A percentile compares a stretch with the other conserved stretches of the same genome.
Conservation (phyloP, 2,113 vertebrate species). For the Percina caprodes region DNA sequence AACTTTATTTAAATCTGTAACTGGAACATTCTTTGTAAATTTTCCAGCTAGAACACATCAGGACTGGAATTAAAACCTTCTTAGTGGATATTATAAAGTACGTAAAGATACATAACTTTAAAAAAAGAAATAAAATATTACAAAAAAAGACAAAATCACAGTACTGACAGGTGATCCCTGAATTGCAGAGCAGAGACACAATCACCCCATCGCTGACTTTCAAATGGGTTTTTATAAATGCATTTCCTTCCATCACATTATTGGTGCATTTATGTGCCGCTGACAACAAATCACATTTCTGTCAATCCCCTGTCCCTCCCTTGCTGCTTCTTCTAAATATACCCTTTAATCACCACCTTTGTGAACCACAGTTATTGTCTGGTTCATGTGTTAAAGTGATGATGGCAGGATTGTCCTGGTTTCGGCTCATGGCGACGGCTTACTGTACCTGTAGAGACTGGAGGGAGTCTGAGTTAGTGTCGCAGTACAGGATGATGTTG, state of each 20-base stretch:
- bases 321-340: constrained; percentile 30
- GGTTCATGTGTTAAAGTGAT: neutral
- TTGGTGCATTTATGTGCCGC: constrained; percentile 13
- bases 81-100: neutral
- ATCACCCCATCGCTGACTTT: neutral
- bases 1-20: neutral
- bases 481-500: constrained; percentile 98
- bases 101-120: neutral
- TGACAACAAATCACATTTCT: constrained; percentile 34
- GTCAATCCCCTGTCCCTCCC: constrained; percentile 1
- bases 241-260: constrained; percentile 40
- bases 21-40: neutral
- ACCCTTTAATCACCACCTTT: constrained; percentile 41
- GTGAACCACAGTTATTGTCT: constrained; percentile 5
- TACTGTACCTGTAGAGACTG: constrained; percentile 93
- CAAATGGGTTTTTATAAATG: constrained; percentile 15
- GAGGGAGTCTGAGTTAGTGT: constrained; percentile 92
- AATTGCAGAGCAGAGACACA: neutral
- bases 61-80: neutral
- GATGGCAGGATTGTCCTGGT: neutral
- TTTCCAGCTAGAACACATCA: neutral
- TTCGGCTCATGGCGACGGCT: neutral
- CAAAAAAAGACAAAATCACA: neutral
- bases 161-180: neutral
- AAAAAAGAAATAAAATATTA: neutral